These are phyloP conservation scores for Menidia menidia DNA, from an alignment of 2,797 vertebrate genomes.

Conservation along the genomic window DNA sequence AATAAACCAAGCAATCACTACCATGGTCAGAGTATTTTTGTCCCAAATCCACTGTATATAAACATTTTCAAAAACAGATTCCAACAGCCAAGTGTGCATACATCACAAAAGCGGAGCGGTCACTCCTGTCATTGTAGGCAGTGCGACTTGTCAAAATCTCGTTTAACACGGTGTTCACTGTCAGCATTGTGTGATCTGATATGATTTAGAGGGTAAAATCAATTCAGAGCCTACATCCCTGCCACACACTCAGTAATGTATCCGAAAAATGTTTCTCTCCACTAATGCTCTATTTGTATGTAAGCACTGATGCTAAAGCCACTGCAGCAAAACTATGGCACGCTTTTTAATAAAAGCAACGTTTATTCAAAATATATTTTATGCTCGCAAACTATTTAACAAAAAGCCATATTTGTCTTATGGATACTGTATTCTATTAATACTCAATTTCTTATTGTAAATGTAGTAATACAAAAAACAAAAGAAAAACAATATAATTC, in stretches of 20 bases:
- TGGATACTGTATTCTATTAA: no score
- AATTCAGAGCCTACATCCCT: background rate
- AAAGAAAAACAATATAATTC: no score
- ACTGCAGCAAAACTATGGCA: background rate
- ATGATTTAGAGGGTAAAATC: background rate
- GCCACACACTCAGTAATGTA: background rate
- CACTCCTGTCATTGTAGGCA: background rate
- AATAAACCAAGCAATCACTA: background rate
- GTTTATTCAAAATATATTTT: no score
- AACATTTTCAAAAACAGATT: background rate
- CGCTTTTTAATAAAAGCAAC: no score
- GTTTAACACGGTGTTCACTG: background rate
- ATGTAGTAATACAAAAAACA: no score
- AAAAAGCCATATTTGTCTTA: no score
- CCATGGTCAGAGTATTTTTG: background rate
- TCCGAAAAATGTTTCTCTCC: background rate
- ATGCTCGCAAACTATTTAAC: no score
- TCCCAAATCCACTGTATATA: background rate
- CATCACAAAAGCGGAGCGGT: background rate
- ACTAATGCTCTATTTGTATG: background rate
- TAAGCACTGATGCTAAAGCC: background rate
- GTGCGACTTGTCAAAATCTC: background rate
- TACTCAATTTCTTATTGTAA: no score
- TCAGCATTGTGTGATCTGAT: background rate
- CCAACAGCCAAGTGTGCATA: background rate